Evolutionary conservation across 2,888 invertebrate genomes (phyloP), one percentile per base, ranked within the genome.

Genomic region (Watsonalla binaria): DNA sequence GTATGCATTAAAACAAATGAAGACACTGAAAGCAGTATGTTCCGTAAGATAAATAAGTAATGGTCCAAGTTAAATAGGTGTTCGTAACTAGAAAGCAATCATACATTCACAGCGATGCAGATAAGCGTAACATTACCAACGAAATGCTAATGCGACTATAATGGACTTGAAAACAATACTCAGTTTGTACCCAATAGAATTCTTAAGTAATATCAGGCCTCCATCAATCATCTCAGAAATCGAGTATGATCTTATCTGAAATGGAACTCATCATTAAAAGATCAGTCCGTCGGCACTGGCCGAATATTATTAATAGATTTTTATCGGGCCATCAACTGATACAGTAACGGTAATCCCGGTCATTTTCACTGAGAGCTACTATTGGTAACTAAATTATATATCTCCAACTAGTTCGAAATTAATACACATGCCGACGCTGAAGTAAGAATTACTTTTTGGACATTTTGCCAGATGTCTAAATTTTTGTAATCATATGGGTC

Each of bases 211-310:
- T 82, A 77, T 77, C 70, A 70, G 70, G 71, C 72, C 66, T 68
- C 80, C 86, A 90, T 90, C 88, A 89, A 90, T 90, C 90, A 90
- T 82, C 62, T 65, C 59, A 79, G 80, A 80, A 81, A 82, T 80
- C 76, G 76, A 77, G 84, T 82, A 84, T 81, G 86, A 88, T 90
- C 86, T 87, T 88, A 90, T 90, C 90, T 87, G 82, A 84, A 88
- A 88, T 82, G 86, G 83, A 90, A 88, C 89, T 88, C 90, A 90
- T 90, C 90, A 89, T 90, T 90, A 90, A 90, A 84, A 86, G 86
- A 89, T 90, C 83, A 85, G 82, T 82, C 78, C 80, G 86, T 84
- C 84, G 78, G 80, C 84, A 77, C 78, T 84, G 85, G 72, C 78
- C 83, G 86, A 88, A 88, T 84, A 83, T 88, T 89, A 90, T 89